Evolutionary conservation across 2,888 invertebrate genomes (phyloP).

Genomic region (Dione juno): DNA sequence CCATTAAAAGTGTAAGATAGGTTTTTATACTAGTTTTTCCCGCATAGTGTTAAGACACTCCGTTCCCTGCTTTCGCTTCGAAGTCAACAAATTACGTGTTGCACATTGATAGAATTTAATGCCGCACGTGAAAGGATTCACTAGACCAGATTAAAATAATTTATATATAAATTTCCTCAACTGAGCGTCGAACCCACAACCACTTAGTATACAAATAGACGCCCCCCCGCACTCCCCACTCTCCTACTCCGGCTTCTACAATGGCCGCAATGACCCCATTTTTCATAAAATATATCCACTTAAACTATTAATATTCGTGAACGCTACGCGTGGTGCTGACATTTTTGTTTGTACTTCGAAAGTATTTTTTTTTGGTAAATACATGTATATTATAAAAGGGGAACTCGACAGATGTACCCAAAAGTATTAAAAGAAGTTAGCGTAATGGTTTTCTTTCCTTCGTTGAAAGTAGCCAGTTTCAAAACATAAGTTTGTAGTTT

Average conservation of each 20-base stretch:
- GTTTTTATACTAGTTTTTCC: too few relatives aligned
- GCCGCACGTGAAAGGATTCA: too few relatives aligned
- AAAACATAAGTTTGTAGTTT: neutral
- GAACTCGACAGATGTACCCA: neutral
- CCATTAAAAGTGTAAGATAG: too few relatives aligned
- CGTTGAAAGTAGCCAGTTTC: neutral
- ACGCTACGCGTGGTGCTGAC: constrained; percentile 4
- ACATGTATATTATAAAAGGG: neutral
- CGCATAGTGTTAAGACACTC: too few relatives aligned
- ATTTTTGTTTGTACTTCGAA: constrained; percentile 1
- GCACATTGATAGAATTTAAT: too few relatives aligned
- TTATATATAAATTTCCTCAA: too few relatives aligned
- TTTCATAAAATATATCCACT: neutral
- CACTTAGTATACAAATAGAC: neutral
- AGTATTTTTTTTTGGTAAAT: constrained; percentile 7
- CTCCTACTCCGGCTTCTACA: too few relatives aligned
- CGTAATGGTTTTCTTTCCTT: neutral
- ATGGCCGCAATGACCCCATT: neutral
- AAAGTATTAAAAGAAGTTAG: neutral
- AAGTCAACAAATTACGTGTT: too few relatives aligned
- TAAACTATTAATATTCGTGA: constrained; percentile 3
- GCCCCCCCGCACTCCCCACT: too few relatives aligned
- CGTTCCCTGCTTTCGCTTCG: too few relatives aligned
- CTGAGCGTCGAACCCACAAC: neutral
- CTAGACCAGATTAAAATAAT: too few relatives aligned